phyloP scores from a whole-genome alignment of 2,888 invertebrate genomes.

The Carabus problematicus region DNA sequence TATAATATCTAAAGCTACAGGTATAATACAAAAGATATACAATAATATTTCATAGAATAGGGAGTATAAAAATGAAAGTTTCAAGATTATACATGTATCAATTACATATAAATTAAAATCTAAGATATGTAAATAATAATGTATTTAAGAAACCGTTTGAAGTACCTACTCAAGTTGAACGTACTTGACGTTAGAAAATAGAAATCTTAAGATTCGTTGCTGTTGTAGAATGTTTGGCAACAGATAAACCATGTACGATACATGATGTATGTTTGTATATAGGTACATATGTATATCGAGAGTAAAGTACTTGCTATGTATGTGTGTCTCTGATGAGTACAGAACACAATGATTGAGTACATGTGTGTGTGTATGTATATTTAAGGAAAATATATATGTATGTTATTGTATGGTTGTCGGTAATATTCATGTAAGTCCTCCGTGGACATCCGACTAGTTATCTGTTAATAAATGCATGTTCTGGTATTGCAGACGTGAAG shows the following conservation, averaged over 20 bases:
- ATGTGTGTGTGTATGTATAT: no score
- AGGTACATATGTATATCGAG: neutral
- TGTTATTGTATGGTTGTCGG: neutral
- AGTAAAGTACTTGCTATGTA: neutral
- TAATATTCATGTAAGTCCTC: neutral
- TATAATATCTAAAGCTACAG: slow-evolving; percentile 40
- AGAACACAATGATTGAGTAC: no score
- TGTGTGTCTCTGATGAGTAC: no score
- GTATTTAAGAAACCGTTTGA: neutral
- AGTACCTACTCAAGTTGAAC: neutral
- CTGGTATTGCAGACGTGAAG: slow-evolving; percentile 47
- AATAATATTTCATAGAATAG: slow-evolving; percentile 33
- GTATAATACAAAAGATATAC: slow-evolving; percentile 43
- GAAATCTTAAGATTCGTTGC: neutral
- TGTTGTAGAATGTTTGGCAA: slow-evolving; percentile 2
- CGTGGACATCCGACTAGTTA: slow-evolving; percentile 23
- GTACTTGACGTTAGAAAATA: slow-evolving; percentile 6
- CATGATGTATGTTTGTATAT: slow-evolving; percentile 2
- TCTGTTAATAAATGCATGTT: slow-evolving; percentile 50
- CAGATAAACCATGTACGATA: neutral
- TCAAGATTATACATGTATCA: slow-evolving; percentile 17
- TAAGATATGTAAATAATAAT: slow-evolving; percentile 10
- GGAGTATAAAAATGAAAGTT: slow-evolving; percentile 14
- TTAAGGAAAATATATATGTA: neutral
- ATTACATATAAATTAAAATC: slow-evolving; percentile 4